Percentiles rank a stretch among this genome's conserved stretches.
phyloP scores from a whole-genome alignment of 2,113 vertebrate genomes.

The Sardina pilchardus region DNA sequence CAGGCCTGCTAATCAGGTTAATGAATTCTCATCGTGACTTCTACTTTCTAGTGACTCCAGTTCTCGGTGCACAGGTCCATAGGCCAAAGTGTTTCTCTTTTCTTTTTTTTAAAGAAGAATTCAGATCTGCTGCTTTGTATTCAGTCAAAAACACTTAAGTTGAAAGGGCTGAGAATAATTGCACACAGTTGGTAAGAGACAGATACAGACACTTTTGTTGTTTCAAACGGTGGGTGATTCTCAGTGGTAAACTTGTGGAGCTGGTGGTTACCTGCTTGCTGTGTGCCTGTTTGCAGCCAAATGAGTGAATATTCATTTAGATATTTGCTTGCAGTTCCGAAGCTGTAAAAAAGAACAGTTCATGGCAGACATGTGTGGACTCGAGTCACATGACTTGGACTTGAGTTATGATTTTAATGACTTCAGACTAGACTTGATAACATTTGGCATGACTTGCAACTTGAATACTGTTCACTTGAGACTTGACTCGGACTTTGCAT shows the following conservation, averaged over 20 bases:
- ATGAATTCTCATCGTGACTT: slow-evolving; percentile 64
- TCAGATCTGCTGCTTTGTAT: background rate
- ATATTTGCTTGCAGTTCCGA: background rate
- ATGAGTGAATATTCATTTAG: background rate
- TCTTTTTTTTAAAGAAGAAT: background rate
- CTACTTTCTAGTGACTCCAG: slow-evolving; percentile 58
- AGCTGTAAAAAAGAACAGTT: too few species aligned
- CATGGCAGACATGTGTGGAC: too few species aligned
- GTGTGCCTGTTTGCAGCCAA: background rate
- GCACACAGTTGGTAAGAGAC: background rate
- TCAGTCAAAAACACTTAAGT: background rate
- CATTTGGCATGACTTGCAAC: too few species aligned
- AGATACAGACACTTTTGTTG: background rate
- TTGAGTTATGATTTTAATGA: too few species aligned
- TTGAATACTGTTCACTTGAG: too few species aligned
- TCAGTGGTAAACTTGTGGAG: background rate
- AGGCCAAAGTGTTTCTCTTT: background rate
- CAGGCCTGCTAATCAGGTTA: slow-evolving; percentile 68
- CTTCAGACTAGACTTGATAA: too few species aligned
- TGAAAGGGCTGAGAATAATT: background rate
- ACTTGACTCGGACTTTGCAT: too few species aligned
- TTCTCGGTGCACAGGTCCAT: background rate
- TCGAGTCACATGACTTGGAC: too few species aligned
- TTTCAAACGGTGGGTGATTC: background rate
- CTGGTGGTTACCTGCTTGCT: background rate